phyloP scores from a whole-genome alignment of 2,888 invertebrate genomes.

The Drosophila setosimentum region DNA sequence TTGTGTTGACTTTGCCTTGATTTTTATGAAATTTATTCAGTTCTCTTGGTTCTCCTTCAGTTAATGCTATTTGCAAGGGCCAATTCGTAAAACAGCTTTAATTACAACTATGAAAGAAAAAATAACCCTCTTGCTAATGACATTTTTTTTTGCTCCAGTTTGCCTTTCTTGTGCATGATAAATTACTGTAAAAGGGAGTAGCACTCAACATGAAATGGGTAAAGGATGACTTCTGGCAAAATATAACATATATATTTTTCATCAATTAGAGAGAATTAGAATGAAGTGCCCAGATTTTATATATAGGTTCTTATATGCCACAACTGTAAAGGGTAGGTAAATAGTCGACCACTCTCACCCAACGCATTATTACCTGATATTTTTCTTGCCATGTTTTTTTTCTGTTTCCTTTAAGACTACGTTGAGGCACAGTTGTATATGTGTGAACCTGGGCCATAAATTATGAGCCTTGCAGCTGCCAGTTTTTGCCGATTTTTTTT shows the following conservation, averaged over 20 bases:
- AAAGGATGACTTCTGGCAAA: not conserved
- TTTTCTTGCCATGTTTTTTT: constrained; percentile 23
- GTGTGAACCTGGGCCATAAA: constrained; percentile 57
- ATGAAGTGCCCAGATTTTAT: not conserved
- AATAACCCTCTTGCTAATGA: constrained; percentile 35
- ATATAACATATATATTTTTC: not conserved
- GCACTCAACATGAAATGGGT: not conserved
- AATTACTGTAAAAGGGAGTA: not conserved
- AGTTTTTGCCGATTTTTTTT: constrained; percentile 49
- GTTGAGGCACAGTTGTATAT: constrained; percentile 36
- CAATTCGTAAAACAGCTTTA: constrained; percentile 39
- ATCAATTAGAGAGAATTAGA: not conserved
- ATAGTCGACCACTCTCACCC: not conserved
- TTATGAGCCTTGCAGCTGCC: constrained; percentile 65
- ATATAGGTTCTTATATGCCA: not conserved
- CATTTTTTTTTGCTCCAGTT: constrained; percentile 1
- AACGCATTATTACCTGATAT: not conserved
- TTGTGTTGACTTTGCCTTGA: constrained; percentile 26
- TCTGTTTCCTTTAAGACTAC: constrained; percentile 16
- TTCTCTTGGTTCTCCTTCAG: constrained; percentile 25
- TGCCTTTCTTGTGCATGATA: constrained; percentile 3
- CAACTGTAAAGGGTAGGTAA: not conserved
- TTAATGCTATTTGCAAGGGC: constrained; percentile 58
- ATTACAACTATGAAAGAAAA: constrained; percentile 31
- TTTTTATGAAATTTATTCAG: constrained; percentile 35